Evolutionary conservation across 92 coral and sea anemone genomes (phyloP).

Genomic region (Plumapathes pennacea): DNA sequence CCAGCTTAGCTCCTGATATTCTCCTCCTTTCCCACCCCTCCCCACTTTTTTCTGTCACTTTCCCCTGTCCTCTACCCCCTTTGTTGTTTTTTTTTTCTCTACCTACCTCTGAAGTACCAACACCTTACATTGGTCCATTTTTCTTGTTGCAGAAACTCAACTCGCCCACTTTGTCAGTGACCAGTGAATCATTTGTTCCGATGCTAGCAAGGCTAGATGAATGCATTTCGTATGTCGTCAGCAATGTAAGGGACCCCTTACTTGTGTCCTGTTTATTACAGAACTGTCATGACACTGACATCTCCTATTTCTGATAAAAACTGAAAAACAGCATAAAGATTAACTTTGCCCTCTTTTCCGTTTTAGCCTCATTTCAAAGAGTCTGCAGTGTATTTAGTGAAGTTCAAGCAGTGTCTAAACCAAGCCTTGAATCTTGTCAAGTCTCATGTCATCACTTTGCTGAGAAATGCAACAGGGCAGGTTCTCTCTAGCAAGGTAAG

Average conservation of each 20-base stretch:
- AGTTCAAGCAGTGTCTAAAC: constrained; percentile 94
- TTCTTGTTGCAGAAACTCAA: constrained; percentile 77
- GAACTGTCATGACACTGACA: neutral
- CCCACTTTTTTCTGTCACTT: neutral
- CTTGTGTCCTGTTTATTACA: neutral
- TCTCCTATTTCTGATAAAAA: no score
- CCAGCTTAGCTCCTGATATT: no score
- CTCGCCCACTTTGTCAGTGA: constrained; percentile 91
- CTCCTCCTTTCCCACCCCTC: constrained; percentile 1
- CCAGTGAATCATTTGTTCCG: constrained; percentile 96
- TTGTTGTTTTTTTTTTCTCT: no score
- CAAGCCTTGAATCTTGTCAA: constrained; percentile 92
- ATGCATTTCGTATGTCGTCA: constrained; percentile 86
- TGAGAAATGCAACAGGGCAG: constrained; percentile 90
- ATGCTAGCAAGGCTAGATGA: constrained; percentile 95
- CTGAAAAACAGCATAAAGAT: neutral
- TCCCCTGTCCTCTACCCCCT: neutral
- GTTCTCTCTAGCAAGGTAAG: constrained; percentile 84
- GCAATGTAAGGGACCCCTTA: constrained; percentile 75
- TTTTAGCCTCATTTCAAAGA: constrained; percentile 95
- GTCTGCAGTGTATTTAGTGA: constrained; percentile 65
- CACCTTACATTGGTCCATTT: no score
- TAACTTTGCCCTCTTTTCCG: neutral
- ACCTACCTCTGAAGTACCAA: no score
- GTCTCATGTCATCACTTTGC: constrained; percentile 81